phyloP scores from a whole-genome alignment of 2,113 vertebrate genomes.

The Gobio gobio region DNA sequence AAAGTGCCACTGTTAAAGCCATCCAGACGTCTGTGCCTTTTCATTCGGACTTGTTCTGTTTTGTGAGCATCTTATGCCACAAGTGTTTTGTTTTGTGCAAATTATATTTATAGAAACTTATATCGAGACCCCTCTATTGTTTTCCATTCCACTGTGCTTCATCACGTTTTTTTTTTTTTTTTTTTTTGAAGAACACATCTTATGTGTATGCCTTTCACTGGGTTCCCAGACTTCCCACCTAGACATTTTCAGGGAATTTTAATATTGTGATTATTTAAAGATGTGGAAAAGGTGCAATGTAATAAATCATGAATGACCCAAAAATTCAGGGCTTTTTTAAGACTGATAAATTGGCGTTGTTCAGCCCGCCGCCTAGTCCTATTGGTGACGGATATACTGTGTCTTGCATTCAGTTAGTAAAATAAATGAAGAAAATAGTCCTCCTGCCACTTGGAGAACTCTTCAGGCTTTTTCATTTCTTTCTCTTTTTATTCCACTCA shows the following conservation, averaged over 20 bases:
- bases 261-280: not conserved
- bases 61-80: not conserved
- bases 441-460: conserved; percentile 32
- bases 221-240: not conserved
- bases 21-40: not conserved
- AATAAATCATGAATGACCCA: not conserved
- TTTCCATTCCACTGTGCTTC: not conserved
- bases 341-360: not conserved
- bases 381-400: conserved; percentile 33
- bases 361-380: not conserved
- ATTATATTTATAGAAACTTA: not conserved
- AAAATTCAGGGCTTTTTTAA: not conserved
- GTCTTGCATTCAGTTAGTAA: conserved; percentile 32
- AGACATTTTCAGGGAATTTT: not conserved
- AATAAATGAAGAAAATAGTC: conserved; percentile 48
- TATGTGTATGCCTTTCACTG: not conserved
- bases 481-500: conserved; percentile 23
- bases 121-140: not conserved
- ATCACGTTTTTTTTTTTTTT: conserved; percentile 43
- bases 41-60: not conserved
- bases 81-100: not conserved
- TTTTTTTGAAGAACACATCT: conserved; percentile 35
- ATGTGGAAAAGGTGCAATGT: not conserved
- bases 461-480: conserved; percentile 37
- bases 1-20: not conserved